Conservation (phyloP, 2,113 vertebrate genomes). For the Danionella cerebrum region DNA sequence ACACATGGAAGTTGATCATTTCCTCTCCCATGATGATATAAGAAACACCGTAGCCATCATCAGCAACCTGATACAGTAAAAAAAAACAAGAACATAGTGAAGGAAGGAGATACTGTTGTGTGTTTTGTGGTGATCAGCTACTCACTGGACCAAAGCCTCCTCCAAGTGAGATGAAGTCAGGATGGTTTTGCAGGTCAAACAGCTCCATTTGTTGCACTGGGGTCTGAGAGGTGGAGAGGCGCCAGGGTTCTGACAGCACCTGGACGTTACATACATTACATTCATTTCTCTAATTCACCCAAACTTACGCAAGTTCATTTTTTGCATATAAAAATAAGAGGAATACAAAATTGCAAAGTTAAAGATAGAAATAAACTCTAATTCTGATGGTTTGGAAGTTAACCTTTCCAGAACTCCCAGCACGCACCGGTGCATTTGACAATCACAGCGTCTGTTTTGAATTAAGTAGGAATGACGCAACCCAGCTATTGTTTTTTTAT, state of each 20-base stretch:
- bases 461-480: too few relatives aligned
- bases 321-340: too few relatives aligned
- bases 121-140: background rate
- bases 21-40: conserved; percentile 81
- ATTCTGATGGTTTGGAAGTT: too few relatives aligned
- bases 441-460: too few relatives aligned
- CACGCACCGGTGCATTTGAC: too few relatives aligned
- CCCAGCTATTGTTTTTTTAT: too few relatives aligned
- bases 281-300: too few relatives aligned
- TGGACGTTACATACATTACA: conserved; percentile 32
- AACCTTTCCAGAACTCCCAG: too few relatives aligned
- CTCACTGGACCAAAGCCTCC: conserved; percentile 87
- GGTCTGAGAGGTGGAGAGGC: conserved; percentile 82
- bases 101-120: background rate
- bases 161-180: conserved; percentile 76
- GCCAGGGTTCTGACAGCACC: conserved; percentile 82
- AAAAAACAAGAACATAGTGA: background rate
- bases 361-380: too few relatives aligned
- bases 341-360: too few relatives aligned
- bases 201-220: conserved; percentile 78
- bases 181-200: conserved; percentile 75
- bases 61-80: conserved; percentile 64
- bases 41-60: conserved; percentile 83
- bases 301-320: too few relatives aligned
- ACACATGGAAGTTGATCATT: conserved; percentile 81